These are phyloP conservation scores for Hylaea fasciaria DNA, from an alignment of 2,888 invertebrate genomes.

Conservation along the genomic window DNA sequence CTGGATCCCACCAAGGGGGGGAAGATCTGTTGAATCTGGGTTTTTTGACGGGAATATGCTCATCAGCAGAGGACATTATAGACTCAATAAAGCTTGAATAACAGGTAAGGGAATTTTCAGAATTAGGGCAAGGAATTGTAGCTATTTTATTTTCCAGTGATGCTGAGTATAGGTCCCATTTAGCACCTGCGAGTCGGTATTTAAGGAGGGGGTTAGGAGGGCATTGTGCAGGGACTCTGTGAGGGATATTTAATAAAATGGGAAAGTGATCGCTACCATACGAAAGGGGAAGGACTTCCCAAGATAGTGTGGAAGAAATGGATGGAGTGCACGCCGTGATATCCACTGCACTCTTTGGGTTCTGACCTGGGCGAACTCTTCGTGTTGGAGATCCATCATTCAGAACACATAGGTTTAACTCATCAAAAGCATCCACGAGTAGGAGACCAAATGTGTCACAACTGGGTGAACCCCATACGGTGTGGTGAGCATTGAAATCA, in stretches of 20 bases:
- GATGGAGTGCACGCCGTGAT: conserved; percentile 34
- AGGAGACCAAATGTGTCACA: conserved; percentile 14
- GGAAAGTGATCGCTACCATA: conserved; percentile 42
- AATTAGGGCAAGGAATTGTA: background rate
- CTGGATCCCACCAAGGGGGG: conserved; percentile 29
- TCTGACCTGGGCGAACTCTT: conserved; percentile 26
- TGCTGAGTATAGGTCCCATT: conserved; percentile 18
- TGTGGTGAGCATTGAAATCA: conserved; percentile 32
- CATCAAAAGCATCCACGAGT: conserved; percentile 34
- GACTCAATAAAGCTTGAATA: background rate
- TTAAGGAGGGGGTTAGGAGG: conserved; percentile 15
- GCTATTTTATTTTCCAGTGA: conserved; percentile 9
- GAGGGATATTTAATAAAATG: conserved; percentile 22
- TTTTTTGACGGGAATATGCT: conserved; percentile 18
- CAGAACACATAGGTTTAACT: conserved; percentile 33
- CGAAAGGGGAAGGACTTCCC: conserved; percentile 22
- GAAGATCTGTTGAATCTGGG: conserved; percentile 6
- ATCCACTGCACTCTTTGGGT: conserved; percentile 40
- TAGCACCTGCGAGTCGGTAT: conserved; percentile 22
- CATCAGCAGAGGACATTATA: conserved; percentile 2
- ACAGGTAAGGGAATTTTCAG: background rate
- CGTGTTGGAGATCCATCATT: conserved; percentile 42
- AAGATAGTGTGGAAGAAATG: conserved; percentile 7
- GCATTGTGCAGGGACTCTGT: background rate
- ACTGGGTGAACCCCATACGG: conserved; percentile 31